Percentiles rank a stretch among this genome's conserved stretches.
These are phyloP conservation scores for Distichodus sexfasciatus DNA, from an alignment of 2,797 vertebrate genomes.

Conservation along the genomic window DNA sequence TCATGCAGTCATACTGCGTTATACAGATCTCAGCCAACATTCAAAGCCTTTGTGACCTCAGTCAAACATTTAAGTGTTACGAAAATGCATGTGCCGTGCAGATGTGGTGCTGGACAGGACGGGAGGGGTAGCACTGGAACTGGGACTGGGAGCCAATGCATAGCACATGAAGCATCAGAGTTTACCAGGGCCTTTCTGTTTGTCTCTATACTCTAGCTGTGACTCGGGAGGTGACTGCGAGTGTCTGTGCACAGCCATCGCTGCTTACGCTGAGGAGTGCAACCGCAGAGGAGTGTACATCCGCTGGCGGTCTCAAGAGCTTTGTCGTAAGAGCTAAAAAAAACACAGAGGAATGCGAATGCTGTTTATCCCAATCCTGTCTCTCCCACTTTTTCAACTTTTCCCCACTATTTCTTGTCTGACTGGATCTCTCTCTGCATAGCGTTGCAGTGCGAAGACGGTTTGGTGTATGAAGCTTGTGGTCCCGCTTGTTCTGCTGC, in stretches of 20 bases:
- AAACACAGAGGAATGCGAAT: neutral
- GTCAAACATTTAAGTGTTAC: no score
- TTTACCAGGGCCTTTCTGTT: neutral
- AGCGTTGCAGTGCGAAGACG: slow-evolving; percentile 89
- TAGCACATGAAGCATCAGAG: neutral
- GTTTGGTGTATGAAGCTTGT: slow-evolving; percentile 83
- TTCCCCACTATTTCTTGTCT: neutral
- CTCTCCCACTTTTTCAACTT: no score
- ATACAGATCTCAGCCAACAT: no score
- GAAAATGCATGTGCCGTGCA: no score
- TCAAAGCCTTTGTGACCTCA: no score
- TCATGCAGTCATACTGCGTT: no score
- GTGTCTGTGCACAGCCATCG: slow-evolving; percentile 88
- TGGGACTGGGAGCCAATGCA: no score
- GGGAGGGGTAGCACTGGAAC: no score
- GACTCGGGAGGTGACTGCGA: slow-evolving; percentile 91
- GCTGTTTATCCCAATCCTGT: neutral
- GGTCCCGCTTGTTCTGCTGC: slow-evolving; percentile 77
- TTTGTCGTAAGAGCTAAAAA: slow-evolving; percentile 79
- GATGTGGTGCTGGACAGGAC: no score
- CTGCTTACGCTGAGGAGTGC: slow-evolving; percentile 85
- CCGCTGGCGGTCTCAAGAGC: slow-evolving; percentile 88
- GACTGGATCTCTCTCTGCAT: neutral
- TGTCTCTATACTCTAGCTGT: slow-evolving; percentile 70
- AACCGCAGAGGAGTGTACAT: slow-evolving; percentile 73